A percentile compares a stretch with the other conserved stretches of the same genome.
Conservation (phyloP, 2,888 invertebrate species). For the Ischnus inquisitorius region DNA sequence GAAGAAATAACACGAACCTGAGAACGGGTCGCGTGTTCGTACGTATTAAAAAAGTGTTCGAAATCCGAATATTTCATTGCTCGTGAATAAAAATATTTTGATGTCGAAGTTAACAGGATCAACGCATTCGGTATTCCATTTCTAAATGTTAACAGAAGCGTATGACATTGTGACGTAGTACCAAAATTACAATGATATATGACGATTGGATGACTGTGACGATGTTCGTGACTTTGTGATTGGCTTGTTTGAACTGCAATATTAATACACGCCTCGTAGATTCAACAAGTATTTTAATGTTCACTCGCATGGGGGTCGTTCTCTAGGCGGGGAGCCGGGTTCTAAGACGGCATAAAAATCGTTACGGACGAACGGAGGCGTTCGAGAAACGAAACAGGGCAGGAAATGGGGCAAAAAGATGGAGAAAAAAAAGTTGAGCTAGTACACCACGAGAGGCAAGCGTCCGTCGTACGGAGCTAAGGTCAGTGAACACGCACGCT, state of each 20-base stretch:
- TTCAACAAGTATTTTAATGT: not conserved
- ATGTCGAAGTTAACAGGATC: too few species aligned
- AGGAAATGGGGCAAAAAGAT: not conserved
- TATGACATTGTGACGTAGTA: too few species aligned
- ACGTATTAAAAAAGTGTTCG: too few species aligned
- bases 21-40: not conserved
- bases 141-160: too few species aligned
- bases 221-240: too few species aligned
- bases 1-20: not conserved
- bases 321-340: not conserved
- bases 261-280: not conserved
- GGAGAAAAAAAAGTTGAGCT: not conserved
- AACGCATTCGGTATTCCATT: too few species aligned
- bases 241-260: too few species aligned
- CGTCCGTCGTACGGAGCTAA: conserved; percentile 40
- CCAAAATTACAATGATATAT: too few species aligned
- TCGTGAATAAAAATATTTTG: too few species aligned
- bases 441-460: conserved; percentile 5
- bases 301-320: not conserved
- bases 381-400: not conserved
- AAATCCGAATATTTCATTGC: too few species aligned
- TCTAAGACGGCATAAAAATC: conserved; percentile 5
- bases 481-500: not conserved
- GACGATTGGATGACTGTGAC: too few species aligned
- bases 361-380: not conserved